A percentile compares a stretch with the other conserved stretches of the same genome.
Evolutionary conservation across 2,888 invertebrate species (phyloP).

Genomic region (Itoplectis maculator): DNA sequence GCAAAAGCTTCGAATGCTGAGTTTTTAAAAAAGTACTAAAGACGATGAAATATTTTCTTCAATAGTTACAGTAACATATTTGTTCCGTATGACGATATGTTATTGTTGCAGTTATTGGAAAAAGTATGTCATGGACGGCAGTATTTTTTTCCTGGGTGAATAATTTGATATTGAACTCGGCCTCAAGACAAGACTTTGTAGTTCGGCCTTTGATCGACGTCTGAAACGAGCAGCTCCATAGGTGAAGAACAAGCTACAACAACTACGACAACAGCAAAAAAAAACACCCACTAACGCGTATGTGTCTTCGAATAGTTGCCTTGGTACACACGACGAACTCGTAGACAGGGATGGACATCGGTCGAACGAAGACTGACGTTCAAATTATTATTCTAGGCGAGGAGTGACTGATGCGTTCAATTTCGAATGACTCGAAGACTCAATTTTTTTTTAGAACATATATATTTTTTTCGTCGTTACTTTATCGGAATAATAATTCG

Average conservation of each 20-base stretch:
- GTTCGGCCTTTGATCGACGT: slow-evolving; percentile 21
- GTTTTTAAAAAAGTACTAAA: too few species aligned
- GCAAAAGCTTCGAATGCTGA: background rate
- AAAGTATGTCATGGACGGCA: background rate
- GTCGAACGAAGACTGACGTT: background rate
- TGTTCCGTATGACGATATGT: too few species aligned
- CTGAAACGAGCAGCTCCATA: slow-evolving; percentile 17
- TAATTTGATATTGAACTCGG: slow-evolving; percentile 9
- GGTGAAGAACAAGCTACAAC: background rate
- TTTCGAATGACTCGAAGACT: background rate
- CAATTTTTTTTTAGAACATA: background rate
- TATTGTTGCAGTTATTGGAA: background rate
- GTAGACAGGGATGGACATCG: slow-evolving; percentile 11
- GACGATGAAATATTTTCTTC: too few species aligned
- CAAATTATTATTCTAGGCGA: background rate
- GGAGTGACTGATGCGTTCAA: background rate
- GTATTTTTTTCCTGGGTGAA: background rate
- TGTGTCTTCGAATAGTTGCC: slow-evolving; percentile 80
- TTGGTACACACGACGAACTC: slow-evolving; percentile 71
- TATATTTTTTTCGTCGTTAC: background rate
- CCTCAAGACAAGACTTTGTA: slow-evolving; percentile 15
- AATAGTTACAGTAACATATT: too few species aligned
- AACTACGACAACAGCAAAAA: background rate
- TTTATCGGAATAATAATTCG: slow-evolving; percentile 3
- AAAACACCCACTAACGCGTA: slow-evolving; percentile 65